These are phyloP conservation scores for Lampropteryx suffumata DNA, from an alignment of 2,888 invertebrate species.

Conservation along the genomic window DNA sequence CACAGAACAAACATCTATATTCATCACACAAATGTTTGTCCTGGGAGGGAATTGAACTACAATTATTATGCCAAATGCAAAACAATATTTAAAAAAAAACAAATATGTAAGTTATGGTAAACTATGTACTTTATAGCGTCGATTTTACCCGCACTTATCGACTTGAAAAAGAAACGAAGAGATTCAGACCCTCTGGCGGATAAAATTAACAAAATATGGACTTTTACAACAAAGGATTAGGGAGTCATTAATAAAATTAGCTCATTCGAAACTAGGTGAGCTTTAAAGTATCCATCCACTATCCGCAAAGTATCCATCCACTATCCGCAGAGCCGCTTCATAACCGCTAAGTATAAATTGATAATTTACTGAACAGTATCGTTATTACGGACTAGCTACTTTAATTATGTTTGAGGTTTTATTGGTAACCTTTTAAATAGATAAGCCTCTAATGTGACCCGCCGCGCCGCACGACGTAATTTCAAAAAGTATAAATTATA, in stretches of 20 bases:
- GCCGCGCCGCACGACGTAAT: no score
- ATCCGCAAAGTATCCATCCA: no score
- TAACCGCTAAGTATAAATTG: slow-evolving; percentile 2
- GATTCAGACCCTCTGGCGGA: slow-evolving; percentile 28
- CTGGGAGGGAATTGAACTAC: no score
- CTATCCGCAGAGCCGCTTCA: slow-evolving; percentile 2
- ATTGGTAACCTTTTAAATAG: slow-evolving; percentile 2
- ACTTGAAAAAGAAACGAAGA: slow-evolving; percentile 33
- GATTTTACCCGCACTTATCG: slow-evolving; percentile 22
- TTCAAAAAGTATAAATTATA: no score
- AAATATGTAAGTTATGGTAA: no score
- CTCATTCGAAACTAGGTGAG: slow-evolving; percentile 24
- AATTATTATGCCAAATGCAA: no score
- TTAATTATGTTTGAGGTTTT: slow-evolving; percentile 13
- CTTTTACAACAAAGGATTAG: slow-evolving; percentile 29
- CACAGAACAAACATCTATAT: no score
- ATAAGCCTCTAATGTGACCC: not conserved
- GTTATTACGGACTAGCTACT: slow-evolving; percentile 10
- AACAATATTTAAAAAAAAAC: no score
- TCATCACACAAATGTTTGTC: no score
- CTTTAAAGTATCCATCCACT: slow-evolving; percentile 22
- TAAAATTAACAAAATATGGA: slow-evolving; percentile 28
- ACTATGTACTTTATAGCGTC: no score
- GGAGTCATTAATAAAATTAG: slow-evolving; percentile 36
- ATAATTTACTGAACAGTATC: slow-evolving; percentile 8